Base-by-base conservation (phyloP, 1,140 invertebrate species). In the Eupeodes corollae region DNA sequence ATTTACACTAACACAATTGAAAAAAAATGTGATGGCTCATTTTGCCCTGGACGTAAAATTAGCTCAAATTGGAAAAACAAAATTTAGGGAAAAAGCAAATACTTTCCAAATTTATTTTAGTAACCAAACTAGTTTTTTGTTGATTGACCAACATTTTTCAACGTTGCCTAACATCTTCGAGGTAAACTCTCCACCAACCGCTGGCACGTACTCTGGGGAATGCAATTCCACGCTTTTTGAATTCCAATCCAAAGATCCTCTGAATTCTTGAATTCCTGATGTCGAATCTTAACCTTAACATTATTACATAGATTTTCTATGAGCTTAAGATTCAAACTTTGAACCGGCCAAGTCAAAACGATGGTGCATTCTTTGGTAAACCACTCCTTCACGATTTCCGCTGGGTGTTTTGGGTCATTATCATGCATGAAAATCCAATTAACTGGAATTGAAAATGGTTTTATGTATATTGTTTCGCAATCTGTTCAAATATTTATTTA, bases 241-340 rank as follows among this genome's bases (percentile, higher is more conserved):
- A 46, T 19, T 9, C 6, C 32, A 8, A 14, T 15, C 18, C 35
- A 46, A 5, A 46, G 16, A 16, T 46, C 44, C 15, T 38, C 16
- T 11, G n/a, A 15, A 18, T 35, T 37, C 12, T 38, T 37, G 21
- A 16, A 37, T 10, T 19, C 19, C 16, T 46, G 9, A 13, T 13
- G 8, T 11, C 12, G 8, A 37, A 46, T 35, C 10, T 37, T 8
- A 19, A 18, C 6, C 19, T 47, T 47, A 3, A 47, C 30, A 15
- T 47, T 26, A 13, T 31, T 42, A 37, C 46, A 42, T 9, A 47
- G 15, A 18, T 47, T 42, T 41, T 47, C 38, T 31, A 41, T 47
- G 3, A n/a, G 46, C 21, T 47, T 40, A 5, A 47, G 30, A 26
- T 47, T 26, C 5, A 31, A 31, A 42, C 37, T 41, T 35, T n/a